phyloP scores from a whole-genome alignment of 1,140 invertebrate genomes.

The Aradophagus sp. region DNA sequence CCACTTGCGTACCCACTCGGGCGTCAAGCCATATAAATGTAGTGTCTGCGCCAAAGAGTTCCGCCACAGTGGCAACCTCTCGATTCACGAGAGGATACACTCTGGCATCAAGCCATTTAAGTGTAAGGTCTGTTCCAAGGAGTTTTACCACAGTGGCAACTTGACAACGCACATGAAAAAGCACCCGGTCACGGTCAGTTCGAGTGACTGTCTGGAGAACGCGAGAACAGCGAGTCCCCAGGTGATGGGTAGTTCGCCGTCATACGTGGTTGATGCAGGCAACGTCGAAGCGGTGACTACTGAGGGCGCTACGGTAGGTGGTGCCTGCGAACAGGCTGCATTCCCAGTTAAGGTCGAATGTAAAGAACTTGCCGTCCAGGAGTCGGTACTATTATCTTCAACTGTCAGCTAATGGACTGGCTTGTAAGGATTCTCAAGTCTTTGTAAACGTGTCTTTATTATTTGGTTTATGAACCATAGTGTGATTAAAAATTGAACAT shows the following conservation, averaged over 20 bases:
- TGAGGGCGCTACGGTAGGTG: neutral
- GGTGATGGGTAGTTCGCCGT: conserved; percentile 14
- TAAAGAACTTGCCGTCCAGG: conserved; percentile 38
- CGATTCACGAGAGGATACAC: conserved; percentile 76
- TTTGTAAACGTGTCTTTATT: conserved; percentile 42
- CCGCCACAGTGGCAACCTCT: conserved; percentile 76
- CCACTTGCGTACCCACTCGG: conserved; percentile 77
- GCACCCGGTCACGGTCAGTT: conserved; percentile 58
- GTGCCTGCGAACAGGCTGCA: conserved; percentile 27
- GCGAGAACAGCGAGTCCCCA: conserved; percentile 18
- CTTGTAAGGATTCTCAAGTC: conserved; percentile 26
- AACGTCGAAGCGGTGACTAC: conserved; percentile 15
- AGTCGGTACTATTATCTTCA: conserved; percentile 33
- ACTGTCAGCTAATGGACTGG: conserved; percentile 45
- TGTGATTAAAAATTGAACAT: too few relatives aligned
- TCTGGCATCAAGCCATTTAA: conserved; percentile 78
- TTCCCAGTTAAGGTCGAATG: conserved; percentile 41
- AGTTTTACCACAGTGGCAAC: conserved; percentile 81
- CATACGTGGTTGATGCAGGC: conserved; percentile 14
- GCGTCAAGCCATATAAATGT: conserved; percentile 76
- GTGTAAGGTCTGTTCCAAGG: conserved; percentile 82
- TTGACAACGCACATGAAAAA: conserved; percentile 75
- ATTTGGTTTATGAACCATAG: too few relatives aligned
- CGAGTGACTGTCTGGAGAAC: conserved; percentile 27
- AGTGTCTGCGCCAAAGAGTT: conserved; percentile 76